These are phyloP conservation scores for Mythimna lalbum DNA, from an alignment of 2,888 invertebrate genomes.

Conservation along the genomic window DNA sequence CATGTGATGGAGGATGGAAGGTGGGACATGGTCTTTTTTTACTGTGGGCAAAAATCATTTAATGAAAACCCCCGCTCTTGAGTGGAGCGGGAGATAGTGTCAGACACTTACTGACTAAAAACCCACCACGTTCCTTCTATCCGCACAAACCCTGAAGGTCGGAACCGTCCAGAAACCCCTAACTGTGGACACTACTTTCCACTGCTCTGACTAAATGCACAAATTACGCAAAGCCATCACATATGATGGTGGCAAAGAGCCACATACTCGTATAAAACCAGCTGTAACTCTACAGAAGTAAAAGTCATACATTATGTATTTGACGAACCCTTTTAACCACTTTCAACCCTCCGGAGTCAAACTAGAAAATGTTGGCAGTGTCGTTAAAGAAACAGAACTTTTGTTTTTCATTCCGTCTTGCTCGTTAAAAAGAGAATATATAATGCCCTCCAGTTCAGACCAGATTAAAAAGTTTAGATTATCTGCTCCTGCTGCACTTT, in stretches of 20 bases:
- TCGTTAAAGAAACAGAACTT: conserved; percentile 5
- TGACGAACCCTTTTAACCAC: conserved; percentile 40
- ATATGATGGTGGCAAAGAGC: conserved; percentile 1
- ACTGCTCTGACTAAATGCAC: too few relatives aligned
- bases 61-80: too few relatives aligned
- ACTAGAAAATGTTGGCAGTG: conserved; percentile 4
- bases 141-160: too few relatives aligned
- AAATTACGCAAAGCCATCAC: neutral
- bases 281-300: conserved; percentile 15
- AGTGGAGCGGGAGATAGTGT: too few relatives aligned
- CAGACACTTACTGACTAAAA: too few relatives aligned
- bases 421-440: conserved; percentile 30
- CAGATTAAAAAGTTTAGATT: conserved; percentile 52
- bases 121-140: too few relatives aligned
- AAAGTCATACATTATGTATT: conserved; percentile 43
- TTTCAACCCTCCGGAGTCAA: conserved; percentile 15
- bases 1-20: too few relatives aligned
- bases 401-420: conserved; percentile 33
- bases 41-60: too few relatives aligned
- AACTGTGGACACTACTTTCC: too few relatives aligned
- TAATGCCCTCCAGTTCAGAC: conserved; percentile 1
- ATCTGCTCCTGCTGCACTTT: conserved; percentile 19
- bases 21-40: too few relatives aligned
- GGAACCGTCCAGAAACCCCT: too few relatives aligned
- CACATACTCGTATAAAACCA: neutral